phyloP scores from a whole-genome alignment of 2,797 vertebrate genomes.

The Hirundo rustica region DNA sequence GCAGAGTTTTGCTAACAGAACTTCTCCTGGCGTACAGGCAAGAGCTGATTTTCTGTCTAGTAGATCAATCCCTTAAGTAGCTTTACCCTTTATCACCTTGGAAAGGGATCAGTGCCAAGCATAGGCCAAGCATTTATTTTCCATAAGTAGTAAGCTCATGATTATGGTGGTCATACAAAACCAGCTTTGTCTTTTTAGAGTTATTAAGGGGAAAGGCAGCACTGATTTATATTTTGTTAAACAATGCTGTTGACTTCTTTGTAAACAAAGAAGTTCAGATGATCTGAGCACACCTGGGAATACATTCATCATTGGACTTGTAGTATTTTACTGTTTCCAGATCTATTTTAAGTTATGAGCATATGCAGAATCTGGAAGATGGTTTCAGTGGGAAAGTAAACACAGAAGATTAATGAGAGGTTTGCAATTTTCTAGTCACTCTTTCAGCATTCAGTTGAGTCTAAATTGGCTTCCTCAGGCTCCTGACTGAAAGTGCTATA shows the following conservation, averaged over 20 bases:
- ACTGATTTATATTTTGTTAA: slow-evolving; percentile 16
- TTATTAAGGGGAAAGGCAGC: slow-evolving; percentile 16
- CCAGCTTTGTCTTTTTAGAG: slow-evolving; percentile 35
- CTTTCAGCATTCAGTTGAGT: slow-evolving; percentile 11
- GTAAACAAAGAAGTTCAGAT: slow-evolving; percentile 47
- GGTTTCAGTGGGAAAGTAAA: slow-evolving; percentile 39
- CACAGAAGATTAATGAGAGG: slow-evolving; percentile 34
- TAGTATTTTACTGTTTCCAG: slow-evolving; percentile 2
- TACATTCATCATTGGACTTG: neutral
- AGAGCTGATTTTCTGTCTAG: slow-evolving; percentile 20
- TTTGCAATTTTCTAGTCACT: slow-evolving; percentile 33
- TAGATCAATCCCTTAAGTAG: slow-evolving; percentile 42
- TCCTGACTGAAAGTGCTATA: neutral
- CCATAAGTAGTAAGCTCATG: slow-evolving; percentile 30
- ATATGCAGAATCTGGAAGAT: slow-evolving; percentile 33
- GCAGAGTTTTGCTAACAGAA: neutral
- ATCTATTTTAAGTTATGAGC: slow-evolving; percentile 10
- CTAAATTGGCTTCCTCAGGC: slow-evolving; percentile 28
- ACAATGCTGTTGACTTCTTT: slow-evolving; percentile 22
- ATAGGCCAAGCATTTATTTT: slow-evolving; percentile 23
- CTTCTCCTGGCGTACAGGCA: neutral
- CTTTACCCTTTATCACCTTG: slow-evolving; percentile 52
- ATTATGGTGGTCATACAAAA: neutral
- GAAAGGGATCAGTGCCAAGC: slow-evolving; percentile 15
- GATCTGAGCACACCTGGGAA: slow-evolving; percentile 7